Evolutionary conservation across 1,140 invertebrate genomes (phyloP).

Genomic region (Akabosia matsudoensis): DNA sequence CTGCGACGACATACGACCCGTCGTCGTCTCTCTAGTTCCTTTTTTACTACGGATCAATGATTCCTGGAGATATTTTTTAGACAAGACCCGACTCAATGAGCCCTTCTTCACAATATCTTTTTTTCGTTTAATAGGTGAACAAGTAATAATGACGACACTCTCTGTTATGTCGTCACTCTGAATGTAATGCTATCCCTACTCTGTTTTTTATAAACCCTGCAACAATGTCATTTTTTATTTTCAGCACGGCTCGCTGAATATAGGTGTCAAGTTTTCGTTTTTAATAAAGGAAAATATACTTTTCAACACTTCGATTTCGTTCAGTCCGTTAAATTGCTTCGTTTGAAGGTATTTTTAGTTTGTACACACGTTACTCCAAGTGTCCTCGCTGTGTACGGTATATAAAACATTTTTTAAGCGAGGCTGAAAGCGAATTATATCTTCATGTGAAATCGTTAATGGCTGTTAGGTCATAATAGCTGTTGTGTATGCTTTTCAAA

Average conservation of each 20-base stretch:
- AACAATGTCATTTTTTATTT: neutral
- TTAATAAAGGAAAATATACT: neutral
- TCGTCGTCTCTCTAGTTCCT: neutral
- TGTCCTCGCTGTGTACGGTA: too few species aligned
- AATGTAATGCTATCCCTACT: neutral
- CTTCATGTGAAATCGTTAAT: conserved; percentile 7
- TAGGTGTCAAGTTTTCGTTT: conserved; percentile 22
- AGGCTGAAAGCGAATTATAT: neutral
- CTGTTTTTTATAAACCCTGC: neutral
- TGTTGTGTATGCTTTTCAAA: conserved; percentile 3
- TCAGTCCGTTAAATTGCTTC: neutral
- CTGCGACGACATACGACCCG: neutral
- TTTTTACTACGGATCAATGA: neutral
- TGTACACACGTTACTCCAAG: too few species aligned
- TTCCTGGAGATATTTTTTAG: neutral
- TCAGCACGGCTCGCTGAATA: neutral
- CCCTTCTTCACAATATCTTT: too few species aligned
- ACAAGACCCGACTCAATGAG: too few species aligned
- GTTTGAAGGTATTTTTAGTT: too few species aligned
- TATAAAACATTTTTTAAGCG: too few species aligned
- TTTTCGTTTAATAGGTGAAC: too few species aligned
- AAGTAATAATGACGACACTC: too few species aligned
- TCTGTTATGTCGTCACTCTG: too few species aligned
- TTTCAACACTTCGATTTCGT: neutral
- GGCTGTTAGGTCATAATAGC: too few species aligned